phyloP scores from a whole-genome alignment of 2,797 vertebrate genomes.

The Benthosema pterotum region DNA sequence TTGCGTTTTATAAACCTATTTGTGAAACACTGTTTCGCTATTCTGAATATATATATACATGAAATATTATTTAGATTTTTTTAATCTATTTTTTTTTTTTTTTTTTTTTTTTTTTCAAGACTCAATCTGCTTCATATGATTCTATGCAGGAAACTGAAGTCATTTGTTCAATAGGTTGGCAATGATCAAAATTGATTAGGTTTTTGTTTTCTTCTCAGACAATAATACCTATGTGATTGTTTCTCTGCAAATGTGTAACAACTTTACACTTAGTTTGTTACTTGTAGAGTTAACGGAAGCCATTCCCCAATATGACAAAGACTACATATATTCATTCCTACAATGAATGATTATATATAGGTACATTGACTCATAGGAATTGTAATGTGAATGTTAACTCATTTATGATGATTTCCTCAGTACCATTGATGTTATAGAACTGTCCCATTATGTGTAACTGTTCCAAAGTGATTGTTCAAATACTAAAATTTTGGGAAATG shows the following conservation, averaged over 20 bases:
- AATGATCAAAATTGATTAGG: constrained; percentile 53
- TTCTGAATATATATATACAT: constrained; percentile 78
- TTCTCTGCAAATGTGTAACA: constrained; percentile 66
- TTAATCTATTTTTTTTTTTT: constrained; percentile 42
- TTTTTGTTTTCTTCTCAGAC: constrained; percentile 37
- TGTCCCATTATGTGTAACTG: constrained; percentile 76
- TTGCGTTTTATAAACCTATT: constrained; percentile 87
- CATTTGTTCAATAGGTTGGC: constrained; percentile 75
- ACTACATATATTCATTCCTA: constrained; percentile 66
- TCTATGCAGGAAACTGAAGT: constrained; percentile 73
- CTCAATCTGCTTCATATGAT: constrained; percentile 61
- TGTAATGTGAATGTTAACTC: constrained; percentile 72
- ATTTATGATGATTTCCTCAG: constrained; percentile 68
- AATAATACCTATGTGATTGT: constrained; percentile 67
- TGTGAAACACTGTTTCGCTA: constrained; percentile 83
- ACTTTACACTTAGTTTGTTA: constrained; percentile 61
- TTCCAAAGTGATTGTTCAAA: constrained; percentile 78
- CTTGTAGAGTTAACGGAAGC: constrained; percentile 73
- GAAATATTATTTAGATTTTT: constrained; percentile 73
- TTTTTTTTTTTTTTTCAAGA: constrained; percentile 51
- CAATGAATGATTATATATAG: constrained; percentile 67
- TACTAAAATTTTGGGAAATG: constrained; percentile 69
- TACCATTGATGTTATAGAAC: constrained; percentile 75
- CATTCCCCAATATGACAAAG: constrained; percentile 68
- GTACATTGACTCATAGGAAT: constrained; percentile 71